phyloP scores from a whole-genome alignment of 1,140 invertebrate genomes.

The Polypedilum vanderplanki region DNA sequence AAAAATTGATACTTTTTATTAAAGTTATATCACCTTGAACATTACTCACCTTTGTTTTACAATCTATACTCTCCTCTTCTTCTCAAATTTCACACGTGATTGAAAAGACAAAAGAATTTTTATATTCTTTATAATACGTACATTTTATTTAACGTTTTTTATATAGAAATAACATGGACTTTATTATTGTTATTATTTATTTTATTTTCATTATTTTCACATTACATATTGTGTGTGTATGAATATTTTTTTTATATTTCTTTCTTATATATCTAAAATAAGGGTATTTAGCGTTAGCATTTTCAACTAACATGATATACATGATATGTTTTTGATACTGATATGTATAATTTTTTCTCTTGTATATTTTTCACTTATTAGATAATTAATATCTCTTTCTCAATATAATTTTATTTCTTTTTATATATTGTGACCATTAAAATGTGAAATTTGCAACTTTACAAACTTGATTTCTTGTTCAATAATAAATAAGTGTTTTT shows the following conservation, averaged over 20 bases:
- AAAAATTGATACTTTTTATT: too few species aligned
- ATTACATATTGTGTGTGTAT: not conserved
- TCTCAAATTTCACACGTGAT: too few species aligned
- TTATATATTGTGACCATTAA: too few species aligned
- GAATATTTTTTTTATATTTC: not conserved
- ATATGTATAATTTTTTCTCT: conserved; percentile 2
- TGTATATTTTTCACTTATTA: not conserved
- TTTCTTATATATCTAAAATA: not conserved
- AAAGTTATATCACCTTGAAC: too few species aligned
- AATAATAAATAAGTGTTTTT: too few species aligned
- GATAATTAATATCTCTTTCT: not conserved
- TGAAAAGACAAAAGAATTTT: not conserved
- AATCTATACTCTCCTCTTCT: too few species aligned
- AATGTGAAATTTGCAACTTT: too few species aligned
- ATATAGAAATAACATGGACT: conserved; percentile 11
- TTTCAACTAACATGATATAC: conserved; percentile 1
- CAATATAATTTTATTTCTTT: not conserved
- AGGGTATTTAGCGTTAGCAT: conserved; percentile 1
- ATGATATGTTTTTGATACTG: conserved; percentile 13
- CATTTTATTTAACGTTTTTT: conserved; percentile 16
- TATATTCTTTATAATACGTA: conserved; percentile 3
- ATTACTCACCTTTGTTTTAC: too few species aligned
- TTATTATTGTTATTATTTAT: not conserved
- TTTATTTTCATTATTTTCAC: not conserved
- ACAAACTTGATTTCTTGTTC: too few species aligned